phyloP scores from a whole-genome alignment of 2,888 invertebrate genomes.

The Melanostoma mellinum region DNA sequence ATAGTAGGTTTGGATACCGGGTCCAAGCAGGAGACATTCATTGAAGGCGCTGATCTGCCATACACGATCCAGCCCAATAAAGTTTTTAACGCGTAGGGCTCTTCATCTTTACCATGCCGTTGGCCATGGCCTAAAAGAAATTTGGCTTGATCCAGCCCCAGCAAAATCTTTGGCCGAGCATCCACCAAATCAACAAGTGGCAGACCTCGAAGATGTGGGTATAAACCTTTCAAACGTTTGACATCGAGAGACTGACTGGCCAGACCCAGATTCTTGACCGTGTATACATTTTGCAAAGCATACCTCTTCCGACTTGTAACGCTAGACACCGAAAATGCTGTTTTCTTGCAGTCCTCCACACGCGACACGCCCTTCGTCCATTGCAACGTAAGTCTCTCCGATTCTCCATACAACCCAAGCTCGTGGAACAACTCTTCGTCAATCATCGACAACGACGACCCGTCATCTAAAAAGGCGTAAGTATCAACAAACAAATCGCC shows the following conservation, averaged over 20 bases:
- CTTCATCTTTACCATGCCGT: constrained; percentile 21
- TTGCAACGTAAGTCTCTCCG: constrained; percentile 26
- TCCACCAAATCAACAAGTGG: constrained; percentile 4
- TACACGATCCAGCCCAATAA: constrained; percentile 37
- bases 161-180: constrained; percentile 13
- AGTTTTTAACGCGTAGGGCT: constrained; percentile 17
- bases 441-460: constrained; percentile 36
- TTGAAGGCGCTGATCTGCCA: constrained; percentile 15
- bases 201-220: constrained; percentile 4
- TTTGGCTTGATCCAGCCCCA: constrained; percentile 38
- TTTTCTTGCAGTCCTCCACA: constrained; percentile 12
- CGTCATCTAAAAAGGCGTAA: constrained; percentile 34
- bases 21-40: constrained; percentile 1
- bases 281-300: constrained; percentile 25
- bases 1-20: constrained; percentile 15
- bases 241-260: constrained; percentile 18
- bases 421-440: constrained; percentile 37
- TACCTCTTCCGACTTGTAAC: background rate
- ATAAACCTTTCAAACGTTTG: constrained; percentile 1
- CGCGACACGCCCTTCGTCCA: constrained; percentile 32
- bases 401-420: constrained; percentile 21
- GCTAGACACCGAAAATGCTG: constrained; percentile 14
- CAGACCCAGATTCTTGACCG: background rate
- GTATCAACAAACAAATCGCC: constrained; percentile 27
- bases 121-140: constrained; percentile 16